Base-by-base conservation (phyloP, 2,797 vertebrate species). In the Spondyliosoma cantharus region DNA sequence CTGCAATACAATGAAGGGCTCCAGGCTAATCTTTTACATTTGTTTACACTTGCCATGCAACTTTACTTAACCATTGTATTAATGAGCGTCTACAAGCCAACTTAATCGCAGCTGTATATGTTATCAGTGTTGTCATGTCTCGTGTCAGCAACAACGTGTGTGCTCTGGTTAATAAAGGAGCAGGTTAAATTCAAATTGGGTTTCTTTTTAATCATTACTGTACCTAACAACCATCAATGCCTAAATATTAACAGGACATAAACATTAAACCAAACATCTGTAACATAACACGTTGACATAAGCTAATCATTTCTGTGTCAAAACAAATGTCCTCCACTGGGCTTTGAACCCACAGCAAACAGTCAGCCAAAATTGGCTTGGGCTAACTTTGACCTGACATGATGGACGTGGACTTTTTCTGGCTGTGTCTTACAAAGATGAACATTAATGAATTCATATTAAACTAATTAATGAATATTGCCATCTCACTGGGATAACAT, bases 211-310 rank as follows among this genome's bases (percentile, higher is more conserved):
- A 37, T 37, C 37, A 11, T 37, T 37, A 37, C 37, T 37, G 37
- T 37, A 37, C 9, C 9, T 11, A 9, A 37, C 37, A 37, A 50
- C 12, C 54, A 29, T 46, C 14, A 60, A 11, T n/a, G 20, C 32
- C 32, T 81, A 61, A 69, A 80, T 74, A 77, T 72, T 74, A 76
- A 83, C 7, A 48, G 25, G 15, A 46, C 29, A 70, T 52, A 68
- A 76, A n/a, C 19, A 37, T 50, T 56, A 1, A 60, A 71, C 25
- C 22, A 24, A 65, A 73, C 32, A 63, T 17, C 5, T 66, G 37
- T 57, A 37, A 22, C 37, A 74, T 37, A 16, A 32, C 27, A 27
- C 37, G 2, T 50, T 4, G 54, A 74, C 42, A 61, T 27, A 20
- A 32, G 45, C 9, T 61, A 64, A 65, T 29, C 3, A 53, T 63